Evolutionary conservation across 2,888 invertebrate genomes (phyloP).

Genomic region (Trichogramma dendrolimi): DNA sequence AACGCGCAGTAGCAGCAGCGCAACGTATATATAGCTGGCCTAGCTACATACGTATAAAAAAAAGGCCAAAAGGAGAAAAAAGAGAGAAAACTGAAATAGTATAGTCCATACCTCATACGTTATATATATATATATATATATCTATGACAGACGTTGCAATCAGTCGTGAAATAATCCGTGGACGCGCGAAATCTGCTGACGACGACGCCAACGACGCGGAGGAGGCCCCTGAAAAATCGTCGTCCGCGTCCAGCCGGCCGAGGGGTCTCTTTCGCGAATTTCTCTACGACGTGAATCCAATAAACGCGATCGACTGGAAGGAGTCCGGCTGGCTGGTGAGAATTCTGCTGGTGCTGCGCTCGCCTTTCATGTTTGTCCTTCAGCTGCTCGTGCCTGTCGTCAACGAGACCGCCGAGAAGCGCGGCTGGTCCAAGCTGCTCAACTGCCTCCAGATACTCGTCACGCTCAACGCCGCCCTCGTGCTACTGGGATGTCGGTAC

Average conservation of each 20-base stretch:
- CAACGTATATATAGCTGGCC: no score
- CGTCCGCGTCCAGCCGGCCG: constrained; percentile 33
- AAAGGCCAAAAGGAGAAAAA: no score
- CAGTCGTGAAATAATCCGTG: constrained; percentile 35
- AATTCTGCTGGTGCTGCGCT: constrained; percentile 51
- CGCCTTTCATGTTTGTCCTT: constrained; percentile 55
- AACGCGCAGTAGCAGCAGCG: no score
- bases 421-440: constrained; percentile 60
- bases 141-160: constrained; percentile 43
- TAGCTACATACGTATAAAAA: no score
- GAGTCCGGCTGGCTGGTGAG: constrained; percentile 42
- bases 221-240: constrained; percentile 9
- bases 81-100: no score
- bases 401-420: constrained; percentile 52
- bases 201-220: not conserved
- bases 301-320: constrained; percentile 48
- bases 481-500: constrained; percentile 45
- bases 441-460: constrained; percentile 56
- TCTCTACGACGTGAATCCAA: constrained; percentile 46
- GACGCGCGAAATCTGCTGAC: not conserved
- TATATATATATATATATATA: no score
- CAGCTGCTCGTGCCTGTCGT: constrained; percentile 59
- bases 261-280: constrained; percentile 43
- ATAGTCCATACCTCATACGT: no score
- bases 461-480: constrained; percentile 51